Conservation (phyloP, 2,888 invertebrate species). For the Scaptomyza polygonia region DNA sequence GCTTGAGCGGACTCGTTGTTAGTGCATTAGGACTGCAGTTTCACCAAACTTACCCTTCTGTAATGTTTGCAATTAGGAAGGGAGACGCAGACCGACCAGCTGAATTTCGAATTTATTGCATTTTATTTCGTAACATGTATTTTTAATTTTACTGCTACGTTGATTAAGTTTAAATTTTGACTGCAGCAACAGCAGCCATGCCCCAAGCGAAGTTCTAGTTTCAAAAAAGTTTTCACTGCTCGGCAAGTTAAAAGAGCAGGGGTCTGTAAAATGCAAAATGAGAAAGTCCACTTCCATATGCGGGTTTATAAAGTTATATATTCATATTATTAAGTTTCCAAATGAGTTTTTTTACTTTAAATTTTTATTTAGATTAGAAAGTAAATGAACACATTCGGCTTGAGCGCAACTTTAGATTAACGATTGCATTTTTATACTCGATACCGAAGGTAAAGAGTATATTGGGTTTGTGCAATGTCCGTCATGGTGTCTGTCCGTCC, state of each 20-base stretch:
- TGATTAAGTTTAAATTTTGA: conserved; percentile 62
- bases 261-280: conserved; percentile 30
- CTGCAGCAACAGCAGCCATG: conserved; percentile 30
- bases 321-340: conserved; percentile 34
- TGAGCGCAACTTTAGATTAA: background rate
- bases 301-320: conserved; percentile 20
- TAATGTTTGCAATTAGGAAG: conserved; percentile 43
- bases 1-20: conserved; percentile 32
- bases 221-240: conserved; percentile 40
- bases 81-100: conserved; percentile 21
- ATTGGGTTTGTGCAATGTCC: too few species aligned
- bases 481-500: too few species aligned
- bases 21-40: conserved; percentile 43
- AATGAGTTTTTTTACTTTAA: conserved; percentile 41
- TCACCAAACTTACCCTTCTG: conserved; percentile 14
- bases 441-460: too few species aligned
- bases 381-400: background rate
- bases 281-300: conserved; percentile 23
- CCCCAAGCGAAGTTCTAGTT: conserved; percentile 19
- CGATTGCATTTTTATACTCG: too few species aligned
- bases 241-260: conserved; percentile 9
- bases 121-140: conserved; percentile 60
- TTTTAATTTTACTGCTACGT: conserved; percentile 63
- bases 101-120: conserved; percentile 58
- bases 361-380: background rate